These are phyloP conservation scores for Cabera pusaria DNA, from an alignment of 2,888 invertebrate species.

Conservation along the genomic window DNA sequence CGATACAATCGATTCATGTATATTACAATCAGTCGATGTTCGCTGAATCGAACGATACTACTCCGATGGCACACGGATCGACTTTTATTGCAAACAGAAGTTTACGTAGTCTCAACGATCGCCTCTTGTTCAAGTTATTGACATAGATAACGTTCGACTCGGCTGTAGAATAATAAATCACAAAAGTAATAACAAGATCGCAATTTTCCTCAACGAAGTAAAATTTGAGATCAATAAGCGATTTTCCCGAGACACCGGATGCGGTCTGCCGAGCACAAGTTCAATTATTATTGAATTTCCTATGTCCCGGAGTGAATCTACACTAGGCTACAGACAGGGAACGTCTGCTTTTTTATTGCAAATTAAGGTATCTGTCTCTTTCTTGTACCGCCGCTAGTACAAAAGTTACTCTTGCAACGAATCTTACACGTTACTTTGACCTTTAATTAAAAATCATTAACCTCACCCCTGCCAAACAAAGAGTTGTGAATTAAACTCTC, in stretches of 20 bases:
- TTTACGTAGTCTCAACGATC: constrained; percentile 17
- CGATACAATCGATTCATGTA: constrained; percentile 61
- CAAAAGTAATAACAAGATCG: constrained; percentile 12
- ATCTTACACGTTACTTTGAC: constrained; percentile 17
- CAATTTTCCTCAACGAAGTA: constrained; percentile 28
- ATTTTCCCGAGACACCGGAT: constrained; percentile 71
- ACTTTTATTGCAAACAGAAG: constrained; percentile 23
- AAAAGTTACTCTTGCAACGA: neutral
- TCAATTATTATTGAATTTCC: constrained; percentile 78
- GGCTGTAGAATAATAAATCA: no score
- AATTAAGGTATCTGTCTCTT: constrained; percentile 13
- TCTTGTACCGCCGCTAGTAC: neutral
- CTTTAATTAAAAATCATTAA: constrained; percentile 24
- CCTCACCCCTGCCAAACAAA: constrained; percentile 43
- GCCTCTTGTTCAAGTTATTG: constrained; percentile 4
- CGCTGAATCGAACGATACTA: constrained; percentile 49
- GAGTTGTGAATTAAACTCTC: constrained; percentile 54
- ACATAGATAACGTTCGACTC: no score
- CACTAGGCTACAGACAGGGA: constrained; percentile 28
- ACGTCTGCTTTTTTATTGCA: constrained; percentile 40
- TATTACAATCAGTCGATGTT: constrained; percentile 51
- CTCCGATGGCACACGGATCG: constrained; percentile 53
- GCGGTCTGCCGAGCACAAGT: constrained; percentile 67
- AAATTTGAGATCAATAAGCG: constrained; percentile 67
- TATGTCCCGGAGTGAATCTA: constrained; percentile 44